phyloP scores from a whole-genome alignment of 1,140 invertebrate species.

The Brachionus rotundiformis region DNA sequence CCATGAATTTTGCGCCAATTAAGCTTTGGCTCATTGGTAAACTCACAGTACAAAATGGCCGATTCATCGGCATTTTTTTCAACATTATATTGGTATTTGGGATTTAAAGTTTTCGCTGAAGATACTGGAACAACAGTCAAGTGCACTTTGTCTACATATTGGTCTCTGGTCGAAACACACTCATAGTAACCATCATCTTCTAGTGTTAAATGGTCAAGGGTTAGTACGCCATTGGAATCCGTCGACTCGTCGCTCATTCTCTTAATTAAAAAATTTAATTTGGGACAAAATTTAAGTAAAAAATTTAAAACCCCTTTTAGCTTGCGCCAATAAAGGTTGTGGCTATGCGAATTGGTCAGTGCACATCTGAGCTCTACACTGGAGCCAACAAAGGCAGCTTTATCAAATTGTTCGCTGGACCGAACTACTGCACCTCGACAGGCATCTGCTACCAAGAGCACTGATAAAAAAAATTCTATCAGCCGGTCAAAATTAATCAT shows the following conservation, averaged over 20 bases:
- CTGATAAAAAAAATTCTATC: neutral
- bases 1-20: neutral
- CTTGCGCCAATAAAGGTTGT: neutral
- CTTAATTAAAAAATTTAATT: neutral
- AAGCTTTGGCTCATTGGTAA: constrained; percentile 10
- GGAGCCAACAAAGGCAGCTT: neutral
- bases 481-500: neutral
- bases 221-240: neutral
- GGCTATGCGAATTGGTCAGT: neutral
- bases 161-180: neutral
- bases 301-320: neutral
- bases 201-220: neutral
- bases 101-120: neutral
- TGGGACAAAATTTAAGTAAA: neutral
- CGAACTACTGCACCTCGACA: neutral
- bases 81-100: neutral
- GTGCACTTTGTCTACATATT: neutral
- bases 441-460: neutral
- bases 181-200: constrained; percentile 21
- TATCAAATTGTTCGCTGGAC: neutral
- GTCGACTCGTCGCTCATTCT: neutral
- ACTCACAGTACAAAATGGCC: neutral
- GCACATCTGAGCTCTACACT: neutral
- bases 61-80: neutral
- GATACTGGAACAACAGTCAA: neutral